Percentiles rank a stretch among this genome's conserved stretches.
Conservation (phyloP, 2,797 vertebrate genomes). For the Sebastes alutus region DNA sequence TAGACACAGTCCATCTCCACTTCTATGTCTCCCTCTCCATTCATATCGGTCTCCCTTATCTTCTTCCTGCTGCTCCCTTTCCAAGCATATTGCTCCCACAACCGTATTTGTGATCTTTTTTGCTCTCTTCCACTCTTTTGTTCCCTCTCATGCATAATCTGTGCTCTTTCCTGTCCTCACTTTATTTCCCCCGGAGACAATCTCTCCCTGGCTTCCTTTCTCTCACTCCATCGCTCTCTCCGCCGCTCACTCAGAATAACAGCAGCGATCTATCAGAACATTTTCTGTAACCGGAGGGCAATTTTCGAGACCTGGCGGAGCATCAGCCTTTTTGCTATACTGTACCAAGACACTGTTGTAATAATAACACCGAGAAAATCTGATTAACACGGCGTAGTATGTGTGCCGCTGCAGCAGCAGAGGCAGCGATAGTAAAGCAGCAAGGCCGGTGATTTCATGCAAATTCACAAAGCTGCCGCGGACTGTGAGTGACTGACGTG, state of each 20-base stretch:
- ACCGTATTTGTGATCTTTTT: slow-evolving; percentile 57
- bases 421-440: background rate
- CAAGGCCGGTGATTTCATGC: slow-evolving; percentile 41
- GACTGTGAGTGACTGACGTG: slow-evolving; percentile 46
- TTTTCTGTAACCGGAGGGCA: slow-evolving; percentile 59
- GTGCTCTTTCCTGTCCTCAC: slow-evolving; percentile 50
- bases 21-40: slow-evolving; percentile 27
- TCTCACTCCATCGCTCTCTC: slow-evolving; percentile 49
- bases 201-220: slow-evolving; percentile 32
- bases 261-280: slow-evolving; percentile 60
- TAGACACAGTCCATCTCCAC: slow-evolving; percentile 35
- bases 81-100: slow-evolving; percentile 45
- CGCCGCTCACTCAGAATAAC: slow-evolving; percentile 58
- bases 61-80: slow-evolving; percentile 23
- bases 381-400: slow-evolving; percentile 29
- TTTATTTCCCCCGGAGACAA: slow-evolving; percentile 61
- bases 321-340: slow-evolving; percentile 31
- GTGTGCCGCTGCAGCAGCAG: background rate
- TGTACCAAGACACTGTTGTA: slow-evolving; percentile 34
- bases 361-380: slow-evolving; percentile 49
- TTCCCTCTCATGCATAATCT: slow-evolving; percentile 62
- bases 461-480: slow-evolving; percentile 34
- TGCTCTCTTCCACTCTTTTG: slow-evolving; percentile 51
- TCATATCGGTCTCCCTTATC: slow-evolving; percentile 52
- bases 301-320: slow-evolving; percentile 53